Percentiles rank a stretch among this genome's conserved stretches.
Evolutionary conservation across 1,140 invertebrate genomes (phyloP).

Genomic region (Drosophila funebris): DNA sequence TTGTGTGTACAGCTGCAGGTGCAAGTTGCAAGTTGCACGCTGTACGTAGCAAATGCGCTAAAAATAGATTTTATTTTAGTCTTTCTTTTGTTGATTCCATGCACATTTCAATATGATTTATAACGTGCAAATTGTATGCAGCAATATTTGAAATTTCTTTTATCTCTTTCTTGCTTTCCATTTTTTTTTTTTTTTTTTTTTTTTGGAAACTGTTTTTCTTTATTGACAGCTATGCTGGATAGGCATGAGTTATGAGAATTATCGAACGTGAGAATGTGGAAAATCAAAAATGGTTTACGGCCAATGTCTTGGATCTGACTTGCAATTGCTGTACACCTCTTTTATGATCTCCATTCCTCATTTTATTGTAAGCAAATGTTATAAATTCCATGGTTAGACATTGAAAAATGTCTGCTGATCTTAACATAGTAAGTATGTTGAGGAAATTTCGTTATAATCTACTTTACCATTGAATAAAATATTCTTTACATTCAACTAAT

Average conservation of each 20-base stretch:
- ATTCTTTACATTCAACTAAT: too few relatives aligned
- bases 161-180: conserved; percentile 22
- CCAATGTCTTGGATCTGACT: conserved; percentile 23
- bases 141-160: conserved; percentile 56
- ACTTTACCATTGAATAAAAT: too few relatives aligned
- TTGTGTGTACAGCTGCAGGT: conserved; percentile 45
- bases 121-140: conserved; percentile 73
- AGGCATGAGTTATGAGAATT: conserved; percentile 39
- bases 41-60: conserved; percentile 49
- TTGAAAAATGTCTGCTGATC: background rate
- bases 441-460: background rate
- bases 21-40: conserved; percentile 30
- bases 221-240: conserved; percentile 44
- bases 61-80: conserved; percentile 51
- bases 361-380: background rate
- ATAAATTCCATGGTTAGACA: background rate
- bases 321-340: background rate
- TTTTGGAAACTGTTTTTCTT: conserved; percentile 20
- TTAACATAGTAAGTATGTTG: background rate
- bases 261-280: conserved; percentile 26
- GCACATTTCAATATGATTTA: conserved; percentile 76
- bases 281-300: conserved; percentile 38
- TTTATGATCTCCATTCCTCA: background rate
- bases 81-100: conserved; percentile 50
- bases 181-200: conserved; percentile 17